phyloP scores from a whole-genome alignment of 2,888 invertebrate species.

The Prosopocoilus inquinatus region DNA sequence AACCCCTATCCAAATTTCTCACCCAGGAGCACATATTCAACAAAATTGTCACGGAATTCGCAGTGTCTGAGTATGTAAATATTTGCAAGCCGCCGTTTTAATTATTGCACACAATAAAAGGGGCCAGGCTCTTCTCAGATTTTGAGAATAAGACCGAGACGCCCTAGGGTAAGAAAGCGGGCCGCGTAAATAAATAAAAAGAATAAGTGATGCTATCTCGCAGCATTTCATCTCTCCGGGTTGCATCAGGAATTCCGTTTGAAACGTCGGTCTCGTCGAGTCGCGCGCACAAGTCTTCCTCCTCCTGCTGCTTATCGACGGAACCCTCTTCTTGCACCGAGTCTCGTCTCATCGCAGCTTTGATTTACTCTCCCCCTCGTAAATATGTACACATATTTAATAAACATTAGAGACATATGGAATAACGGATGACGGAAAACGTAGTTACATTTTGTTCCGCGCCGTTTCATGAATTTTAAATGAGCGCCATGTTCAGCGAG shows the following conservation, averaged over 20 bases:
- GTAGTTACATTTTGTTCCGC: too few relatives aligned
- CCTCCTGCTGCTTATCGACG: conserved; percentile 7
- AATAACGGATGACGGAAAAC: too few relatives aligned
- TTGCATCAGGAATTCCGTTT: conserved; percentile 27
- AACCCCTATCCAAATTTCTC: too few relatives aligned
- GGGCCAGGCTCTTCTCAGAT: conserved; percentile 6
- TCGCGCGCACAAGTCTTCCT: conserved; percentile 20
- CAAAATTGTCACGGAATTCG: too few relatives aligned
- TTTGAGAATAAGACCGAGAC: conserved; percentile 7
- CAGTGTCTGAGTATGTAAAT: conserved; percentile 8
- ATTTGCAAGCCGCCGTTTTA: conserved; percentile 19
- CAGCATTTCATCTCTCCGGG: conserved; percentile 28
- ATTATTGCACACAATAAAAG: conserved; percentile 18
- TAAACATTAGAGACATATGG: too few relatives aligned
- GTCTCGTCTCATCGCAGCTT: too few relatives aligned
- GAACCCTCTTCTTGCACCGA: too few relatives aligned
- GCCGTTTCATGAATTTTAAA: too few relatives aligned
- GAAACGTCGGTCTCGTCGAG: conserved; percentile 19
- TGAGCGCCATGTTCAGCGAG: too few relatives aligned
- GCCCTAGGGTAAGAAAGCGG: conserved; percentile 21
- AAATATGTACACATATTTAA: too few relatives aligned
- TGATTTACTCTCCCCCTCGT: too few relatives aligned
- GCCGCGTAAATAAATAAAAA: conserved; percentile 30
- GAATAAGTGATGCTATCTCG: conserved; percentile 28
- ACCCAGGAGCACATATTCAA: too few relatives aligned